phyloP scores from a whole-genome alignment of 2,888 invertebrate species.

The Parnassius smintheus region DNA sequence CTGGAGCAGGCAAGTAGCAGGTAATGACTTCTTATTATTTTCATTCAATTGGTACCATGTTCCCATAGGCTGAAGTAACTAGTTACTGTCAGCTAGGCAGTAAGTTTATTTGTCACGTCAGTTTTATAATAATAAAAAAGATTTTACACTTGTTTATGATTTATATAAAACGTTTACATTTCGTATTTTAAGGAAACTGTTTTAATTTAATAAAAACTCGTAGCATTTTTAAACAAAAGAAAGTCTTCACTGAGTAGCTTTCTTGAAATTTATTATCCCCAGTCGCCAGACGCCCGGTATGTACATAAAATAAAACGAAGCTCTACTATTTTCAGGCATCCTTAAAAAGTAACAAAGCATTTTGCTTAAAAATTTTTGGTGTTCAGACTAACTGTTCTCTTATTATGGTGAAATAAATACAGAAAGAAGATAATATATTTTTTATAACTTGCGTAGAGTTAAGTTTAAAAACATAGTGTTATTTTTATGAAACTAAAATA shows the following conservation, averaged over 20 bases:
- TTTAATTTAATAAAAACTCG: constrained; percentile 3
- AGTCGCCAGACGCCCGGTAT: constrained; percentile 19
- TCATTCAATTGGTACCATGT: too few relatives aligned
- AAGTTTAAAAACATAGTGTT: too few relatives aligned
- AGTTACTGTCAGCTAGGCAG: too few relatives aligned
- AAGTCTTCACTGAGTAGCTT: constrained; percentile 13
- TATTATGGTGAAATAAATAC: background rate
- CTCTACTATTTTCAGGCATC: constrained; percentile 18
- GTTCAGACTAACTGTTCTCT: background rate
- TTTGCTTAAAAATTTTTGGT: constrained; percentile 15
- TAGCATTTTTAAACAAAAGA: constrained; percentile 22
- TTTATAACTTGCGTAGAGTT: background rate
- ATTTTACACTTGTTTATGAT: background rate
- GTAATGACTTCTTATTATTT: too few relatives aligned
- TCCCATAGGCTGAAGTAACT: too few relatives aligned
- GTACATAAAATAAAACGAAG: constrained; percentile 21
- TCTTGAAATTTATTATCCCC: constrained; percentile 25
- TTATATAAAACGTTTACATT: too few relatives aligned
- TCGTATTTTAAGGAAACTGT: too few relatives aligned
- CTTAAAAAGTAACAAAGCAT: constrained; percentile 20
- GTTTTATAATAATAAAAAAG: too few relatives aligned
- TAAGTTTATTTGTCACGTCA: too few relatives aligned
- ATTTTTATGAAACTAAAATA: too few relatives aligned
- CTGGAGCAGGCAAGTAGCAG: too few relatives aligned
- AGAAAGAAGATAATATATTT: background rate